phyloP scores from a whole-genome alignment of 2,888 invertebrate species.

The Drosophila mercatorum region DNA sequence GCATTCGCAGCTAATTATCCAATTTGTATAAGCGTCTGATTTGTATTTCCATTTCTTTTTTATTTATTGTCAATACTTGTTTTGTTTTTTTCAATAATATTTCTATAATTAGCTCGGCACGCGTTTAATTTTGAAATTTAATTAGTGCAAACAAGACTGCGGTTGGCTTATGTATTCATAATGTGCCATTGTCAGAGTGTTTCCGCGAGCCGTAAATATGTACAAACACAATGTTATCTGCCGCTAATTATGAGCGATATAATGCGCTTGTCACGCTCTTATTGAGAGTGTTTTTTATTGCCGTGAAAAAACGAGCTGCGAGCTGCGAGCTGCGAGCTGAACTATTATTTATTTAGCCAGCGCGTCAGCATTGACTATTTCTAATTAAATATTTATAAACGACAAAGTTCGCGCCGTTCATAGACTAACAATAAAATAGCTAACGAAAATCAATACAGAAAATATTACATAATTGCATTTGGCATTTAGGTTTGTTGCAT shows the following conservation, averaged over 20 bases:
- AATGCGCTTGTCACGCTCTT: conserved; percentile 48
- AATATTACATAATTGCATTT: not conserved
- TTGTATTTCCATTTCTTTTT: not conserved
- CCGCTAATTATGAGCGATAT: conserved; percentile 55
- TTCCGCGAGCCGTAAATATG: not conserved
- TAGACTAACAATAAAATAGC: conserved; percentile 1
- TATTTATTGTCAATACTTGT: conserved; percentile 1
- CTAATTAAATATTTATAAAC: conserved; percentile 15
- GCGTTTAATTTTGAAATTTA: conserved; percentile 69
- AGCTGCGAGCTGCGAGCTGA: conserved; percentile 1
- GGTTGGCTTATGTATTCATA: conserved; percentile 64
- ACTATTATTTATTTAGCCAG: conserved; percentile 40
- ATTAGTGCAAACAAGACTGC: conserved; percentile 68
- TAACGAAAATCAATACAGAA: not conserved
- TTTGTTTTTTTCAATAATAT: conserved; percentile 34
- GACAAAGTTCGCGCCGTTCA: not conserved
- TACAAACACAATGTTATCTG: conserved; percentile 22
- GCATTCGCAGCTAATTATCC: conserved; percentile 48
- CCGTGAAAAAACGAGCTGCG: not conserved
- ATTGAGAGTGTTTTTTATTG: conserved; percentile 14
- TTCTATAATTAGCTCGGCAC: conserved; percentile 69
- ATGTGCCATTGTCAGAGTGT: conserved; percentile 34
- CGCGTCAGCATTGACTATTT: conserved; percentile 22
- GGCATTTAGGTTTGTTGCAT: not conserved
- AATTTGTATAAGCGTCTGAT: conserved; percentile 24